These are phyloP conservation scores for Oncorhynchus clarkii DNA, from an alignment of 2,113 vertebrate species.

Conservation along the genomic window DNA sequence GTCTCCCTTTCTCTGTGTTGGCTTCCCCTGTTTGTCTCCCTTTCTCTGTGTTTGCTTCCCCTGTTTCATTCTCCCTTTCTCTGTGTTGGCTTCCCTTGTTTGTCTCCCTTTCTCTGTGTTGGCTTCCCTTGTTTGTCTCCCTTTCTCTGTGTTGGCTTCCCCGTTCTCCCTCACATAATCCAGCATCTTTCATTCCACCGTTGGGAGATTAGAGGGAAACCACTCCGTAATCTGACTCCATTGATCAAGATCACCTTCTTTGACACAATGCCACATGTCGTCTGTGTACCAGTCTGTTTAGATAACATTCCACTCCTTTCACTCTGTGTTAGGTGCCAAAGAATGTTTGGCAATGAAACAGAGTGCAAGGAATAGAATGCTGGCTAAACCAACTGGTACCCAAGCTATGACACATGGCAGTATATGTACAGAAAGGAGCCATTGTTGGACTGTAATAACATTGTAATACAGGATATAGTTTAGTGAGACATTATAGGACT, in stretches of 20 bases:
- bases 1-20: too few species aligned
- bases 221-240: conserved; percentile 45
- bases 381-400: too few species aligned
- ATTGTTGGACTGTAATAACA: too few species aligned
- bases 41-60: too few species aligned
- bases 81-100: conserved; percentile 25
- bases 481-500: too few species aligned
- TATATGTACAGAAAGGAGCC: neutral
- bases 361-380: too few species aligned
- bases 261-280: conserved; percentile 24
- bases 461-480: too few species aligned
- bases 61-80: conserved; percentile 15
- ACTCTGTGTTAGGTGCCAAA: too few species aligned
- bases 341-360: too few species aligned
- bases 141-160: conserved; percentile 26
- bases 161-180: conserved; percentile 45
- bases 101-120: conserved; percentile 27
- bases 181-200: conserved; percentile 48
- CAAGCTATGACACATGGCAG: neutral
- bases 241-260: conserved; percentile 48
- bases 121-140: conserved; percentile 11
- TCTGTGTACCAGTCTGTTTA: too few species aligned
- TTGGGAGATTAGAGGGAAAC: conserved; percentile 42
- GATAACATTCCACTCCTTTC: too few species aligned
- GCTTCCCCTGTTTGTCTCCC: too few species aligned